Evolutionary conservation across 2,888 invertebrate genomes (phyloP).

Genomic region (Volucella inanis): DNA sequence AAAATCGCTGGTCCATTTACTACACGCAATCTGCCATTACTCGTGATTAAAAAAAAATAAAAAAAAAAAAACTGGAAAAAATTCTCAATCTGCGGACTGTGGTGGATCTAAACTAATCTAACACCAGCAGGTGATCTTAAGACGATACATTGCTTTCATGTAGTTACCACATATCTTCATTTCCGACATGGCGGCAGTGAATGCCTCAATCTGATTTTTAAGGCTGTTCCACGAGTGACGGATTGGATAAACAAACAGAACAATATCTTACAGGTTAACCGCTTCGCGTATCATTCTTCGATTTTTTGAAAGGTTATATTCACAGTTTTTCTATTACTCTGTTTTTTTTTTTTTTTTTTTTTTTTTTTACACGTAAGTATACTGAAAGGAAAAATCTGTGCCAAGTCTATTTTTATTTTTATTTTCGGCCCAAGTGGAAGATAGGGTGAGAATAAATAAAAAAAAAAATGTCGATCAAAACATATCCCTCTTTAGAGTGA

Average conservation of each 20-base stretch:
- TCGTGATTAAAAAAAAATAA: background rate
- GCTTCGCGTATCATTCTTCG: constrained; percentile 21
- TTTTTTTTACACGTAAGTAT: background rate
- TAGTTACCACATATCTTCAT: background rate
- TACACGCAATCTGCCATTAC: background rate
- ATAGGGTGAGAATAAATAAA: background rate
- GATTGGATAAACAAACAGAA: constrained; percentile 51
- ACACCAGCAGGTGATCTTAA: background rate
- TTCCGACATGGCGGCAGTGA: background rate
- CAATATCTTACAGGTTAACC: constrained; percentile 49
- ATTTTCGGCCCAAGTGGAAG: constrained; percentile 34
- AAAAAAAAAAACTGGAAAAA: background rate
- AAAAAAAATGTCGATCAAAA: constrained; percentile 13
- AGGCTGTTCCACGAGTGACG: constrained; percentile 32
- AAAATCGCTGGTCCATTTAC: constrained; percentile 8
- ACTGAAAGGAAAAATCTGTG: background rate
- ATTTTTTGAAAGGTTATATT: constrained; percentile 6
- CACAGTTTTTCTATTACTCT: constrained; percentile 12
- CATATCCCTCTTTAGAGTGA: constrained; percentile 21
- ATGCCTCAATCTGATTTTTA: constrained; percentile 40
- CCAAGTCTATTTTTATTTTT: constrained; percentile 38
- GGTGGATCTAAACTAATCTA: constrained; percentile 2
- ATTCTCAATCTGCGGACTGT: background rate
- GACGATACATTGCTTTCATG: constrained; percentile 1
- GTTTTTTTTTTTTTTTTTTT: background rate